Conservation (phyloP, 2,888 invertebrate genomes). For the Brachypalpus laphriformis region DNA sequence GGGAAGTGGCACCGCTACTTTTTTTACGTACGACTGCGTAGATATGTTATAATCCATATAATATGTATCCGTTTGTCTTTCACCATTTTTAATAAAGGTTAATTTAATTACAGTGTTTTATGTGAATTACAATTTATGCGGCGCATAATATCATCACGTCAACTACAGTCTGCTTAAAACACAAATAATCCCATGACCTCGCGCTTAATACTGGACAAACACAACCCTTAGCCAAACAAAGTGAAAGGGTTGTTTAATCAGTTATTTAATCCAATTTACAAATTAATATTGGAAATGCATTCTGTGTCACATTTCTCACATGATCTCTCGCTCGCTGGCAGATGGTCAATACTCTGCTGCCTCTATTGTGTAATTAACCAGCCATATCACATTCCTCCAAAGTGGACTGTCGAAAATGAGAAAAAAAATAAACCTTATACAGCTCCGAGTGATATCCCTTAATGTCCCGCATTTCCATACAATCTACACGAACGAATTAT, state of each 20-base stretch:
- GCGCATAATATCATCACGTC: background rate
- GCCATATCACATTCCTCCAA: constrained; percentile 58
- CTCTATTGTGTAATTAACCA: constrained; percentile 66
- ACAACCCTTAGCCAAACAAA: constrained; percentile 32
- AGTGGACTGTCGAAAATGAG: constrained; percentile 51
- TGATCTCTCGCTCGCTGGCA: constrained; percentile 29
- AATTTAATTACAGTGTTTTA: too few species aligned
- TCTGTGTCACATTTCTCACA: constrained; percentile 30
- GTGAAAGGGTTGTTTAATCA: constrained; percentile 69
- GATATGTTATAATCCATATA: too few species aligned
- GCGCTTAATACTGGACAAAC: background rate
- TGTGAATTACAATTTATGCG: background rate
- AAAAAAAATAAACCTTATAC: background rate
- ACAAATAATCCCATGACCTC: constrained; percentile 26
- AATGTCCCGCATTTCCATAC: constrained; percentile 74
- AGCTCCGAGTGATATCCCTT: constrained; percentile 34
- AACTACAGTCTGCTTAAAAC: constrained; percentile 25
- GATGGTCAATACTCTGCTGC: constrained; percentile 57
- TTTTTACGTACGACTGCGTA: too few species aligned
- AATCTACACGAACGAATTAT: constrained; percentile 69
- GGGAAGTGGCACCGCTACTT: background rate
- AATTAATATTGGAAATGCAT: constrained; percentile 68
- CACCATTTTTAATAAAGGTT: constrained; percentile 13
- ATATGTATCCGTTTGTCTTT: constrained; percentile 25
- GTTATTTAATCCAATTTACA: constrained; percentile 76